phyloP scores from a whole-genome alignment of 2,888 invertebrate species.

The Protodeltote pygarga region DNA sequence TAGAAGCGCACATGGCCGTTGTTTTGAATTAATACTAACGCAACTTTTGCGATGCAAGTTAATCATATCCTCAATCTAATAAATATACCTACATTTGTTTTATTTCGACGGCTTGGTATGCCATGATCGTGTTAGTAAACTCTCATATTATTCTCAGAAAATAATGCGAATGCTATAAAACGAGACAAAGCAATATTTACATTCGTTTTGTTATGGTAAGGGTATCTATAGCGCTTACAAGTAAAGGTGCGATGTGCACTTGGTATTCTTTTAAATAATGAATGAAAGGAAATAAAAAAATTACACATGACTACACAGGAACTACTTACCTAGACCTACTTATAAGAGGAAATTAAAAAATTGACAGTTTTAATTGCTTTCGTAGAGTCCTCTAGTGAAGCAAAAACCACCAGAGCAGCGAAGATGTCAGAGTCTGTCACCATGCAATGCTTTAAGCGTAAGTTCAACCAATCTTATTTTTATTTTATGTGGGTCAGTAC shows the following conservation, averaged over 20 bases:
- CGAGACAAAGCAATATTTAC: too few species aligned
- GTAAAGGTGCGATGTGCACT: too few species aligned
- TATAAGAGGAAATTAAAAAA: background rate
- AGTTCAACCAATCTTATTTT: background rate
- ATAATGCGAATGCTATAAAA: background rate
- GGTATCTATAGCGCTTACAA: too few species aligned
- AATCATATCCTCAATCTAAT: background rate
- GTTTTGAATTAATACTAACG: background rate
- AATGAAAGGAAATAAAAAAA: too few species aligned
- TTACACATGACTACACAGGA: too few species aligned
- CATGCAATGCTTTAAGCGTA: conserved; percentile 57
- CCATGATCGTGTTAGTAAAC: conserved; percentile 27
- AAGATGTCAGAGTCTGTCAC: conserved; percentile 71
- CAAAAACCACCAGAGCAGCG: conserved; percentile 51
- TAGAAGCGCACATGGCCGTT: too few species aligned
- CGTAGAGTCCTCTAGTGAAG: conserved; percentile 50
- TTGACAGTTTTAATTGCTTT: conserved; percentile 26
- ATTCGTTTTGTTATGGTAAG: too few species aligned
- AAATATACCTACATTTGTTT: conserved; percentile 52
- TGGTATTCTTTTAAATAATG: too few species aligned
- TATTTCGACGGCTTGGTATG: conserved; percentile 51
- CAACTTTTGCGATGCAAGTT: background rate
- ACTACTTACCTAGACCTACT: too few species aligned
- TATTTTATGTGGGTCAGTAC: conserved; percentile 5
- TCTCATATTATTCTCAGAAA: conserved; percentile 27